A percentile compares a stretch with the other conserved stretches of the same genome.
These are phyloP conservation scores for Cylloceria caligata DNA, from an alignment of 2,888 invertebrate species.

Conservation along the genomic window DNA sequence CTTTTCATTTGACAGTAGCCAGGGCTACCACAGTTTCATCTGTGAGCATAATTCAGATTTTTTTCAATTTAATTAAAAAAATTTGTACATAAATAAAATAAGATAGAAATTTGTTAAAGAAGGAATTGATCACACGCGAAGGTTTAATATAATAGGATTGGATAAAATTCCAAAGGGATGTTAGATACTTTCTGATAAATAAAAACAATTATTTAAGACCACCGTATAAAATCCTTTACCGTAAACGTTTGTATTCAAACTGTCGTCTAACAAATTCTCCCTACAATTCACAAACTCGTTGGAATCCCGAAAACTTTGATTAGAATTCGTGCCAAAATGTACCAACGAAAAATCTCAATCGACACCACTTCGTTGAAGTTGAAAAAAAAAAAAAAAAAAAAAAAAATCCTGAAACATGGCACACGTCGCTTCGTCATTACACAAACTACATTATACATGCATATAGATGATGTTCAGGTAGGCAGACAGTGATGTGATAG, in stretches of 20 bases:
- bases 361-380: not conserved
- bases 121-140: no score
- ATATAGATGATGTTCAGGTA: constrained; percentile 53
- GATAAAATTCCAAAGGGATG: no score
- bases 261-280: not conserved
- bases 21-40: no score
- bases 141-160: no score
- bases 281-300: not conserved
- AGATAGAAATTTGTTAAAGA: no score
- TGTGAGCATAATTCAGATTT: no score
- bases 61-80: no score
- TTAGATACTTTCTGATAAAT: no score
- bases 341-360: constrained; percentile 1
- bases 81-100: no score
- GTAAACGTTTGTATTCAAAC: not conserved
- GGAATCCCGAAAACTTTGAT: constrained; percentile 13
- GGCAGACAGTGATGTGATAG: constrained; percentile 70
- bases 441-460: constrained; percentile 43
- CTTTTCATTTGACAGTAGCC: no score
- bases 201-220: no score
- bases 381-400: constrained; percentile 21
- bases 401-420: constrained; percentile 23
- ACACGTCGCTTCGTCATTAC: constrained; percentile 27
- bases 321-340: constrained; percentile 16
- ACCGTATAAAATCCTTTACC: no score